Evolutionary conservation across 2,113 vertebrate species (phyloP).

Genomic region (Bolborhynchus lineola): DNA sequence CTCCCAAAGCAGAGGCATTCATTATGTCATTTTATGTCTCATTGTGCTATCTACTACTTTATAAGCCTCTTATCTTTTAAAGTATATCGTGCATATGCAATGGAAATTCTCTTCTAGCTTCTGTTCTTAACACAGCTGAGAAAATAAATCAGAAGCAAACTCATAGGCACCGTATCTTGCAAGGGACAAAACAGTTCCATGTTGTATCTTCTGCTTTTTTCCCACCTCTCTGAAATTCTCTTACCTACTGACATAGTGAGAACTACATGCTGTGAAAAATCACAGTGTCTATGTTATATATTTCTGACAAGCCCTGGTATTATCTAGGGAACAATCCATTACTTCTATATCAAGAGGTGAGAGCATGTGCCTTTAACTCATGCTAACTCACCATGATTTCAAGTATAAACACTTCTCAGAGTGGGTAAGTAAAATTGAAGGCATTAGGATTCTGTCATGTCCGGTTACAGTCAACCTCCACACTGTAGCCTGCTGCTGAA

Average conservation of each 20-base stretch:
- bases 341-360: constrained; percentile 30
- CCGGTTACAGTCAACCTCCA: constrained; percentile 41
- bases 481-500: constrained; percentile 10
- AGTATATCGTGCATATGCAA: background rate
- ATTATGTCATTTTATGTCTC: background rate
- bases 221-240: constrained; percentile 9
- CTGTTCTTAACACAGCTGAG: background rate
- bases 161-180: background rate
- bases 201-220: background rate
- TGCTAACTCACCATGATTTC: constrained; percentile 39
- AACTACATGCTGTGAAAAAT: constrained; percentile 50
- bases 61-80: background rate
- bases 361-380: constrained; percentile 44
- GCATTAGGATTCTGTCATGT: constrained; percentile 40
- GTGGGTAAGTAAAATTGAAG: constrained; percentile 46
- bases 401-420: constrained; percentile 55
- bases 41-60: background rate
- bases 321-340: constrained; percentile 29
- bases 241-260: background rate
- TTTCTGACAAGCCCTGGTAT: constrained; percentile 26
- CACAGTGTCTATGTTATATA: constrained; percentile 8
- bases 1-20: background rate
- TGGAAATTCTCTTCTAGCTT: background rate
- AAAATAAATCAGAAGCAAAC: background rate
- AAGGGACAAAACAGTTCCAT: background rate